Evolutionary conservation across 2,797 vertebrate species (phyloP).

Genomic region (Crax fasciolata): DNA sequence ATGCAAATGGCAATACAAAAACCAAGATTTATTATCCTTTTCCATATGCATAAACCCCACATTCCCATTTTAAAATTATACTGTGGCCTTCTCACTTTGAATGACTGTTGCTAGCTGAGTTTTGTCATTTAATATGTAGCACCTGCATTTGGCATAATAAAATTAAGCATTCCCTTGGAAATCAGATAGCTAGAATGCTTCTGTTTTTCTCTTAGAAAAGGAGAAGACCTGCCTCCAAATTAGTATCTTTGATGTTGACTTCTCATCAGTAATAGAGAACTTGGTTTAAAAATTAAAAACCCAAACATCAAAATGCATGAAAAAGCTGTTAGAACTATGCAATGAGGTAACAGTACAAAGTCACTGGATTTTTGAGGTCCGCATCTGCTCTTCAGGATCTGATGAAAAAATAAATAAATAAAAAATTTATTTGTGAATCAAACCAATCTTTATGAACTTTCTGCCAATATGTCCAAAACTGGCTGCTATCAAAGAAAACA

Average conservation of each 20-base stretch:
- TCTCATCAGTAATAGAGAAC: conserved; percentile 65
- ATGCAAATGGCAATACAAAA: conserved; percentile 58
- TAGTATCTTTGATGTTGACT: conserved; percentile 74
- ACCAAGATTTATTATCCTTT: conserved; percentile 54
- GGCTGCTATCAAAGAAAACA: conserved; percentile 12
- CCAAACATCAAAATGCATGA: conserved; percentile 66
- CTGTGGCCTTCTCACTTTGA: conserved; percentile 54
- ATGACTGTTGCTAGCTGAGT: conserved; percentile 46
- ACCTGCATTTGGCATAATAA: conserved; percentile 60
- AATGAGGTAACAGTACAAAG: conserved; percentile 32
- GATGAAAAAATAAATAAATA: neutral
- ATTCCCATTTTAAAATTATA: conserved; percentile 26
- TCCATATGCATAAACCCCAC: conserved; percentile 68
- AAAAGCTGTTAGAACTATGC: conserved; percentile 44
- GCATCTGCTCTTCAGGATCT: conserved; percentile 18
- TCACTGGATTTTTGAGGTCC: neutral
- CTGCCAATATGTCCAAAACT: neutral
- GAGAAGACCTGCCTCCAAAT: conserved; percentile 68
- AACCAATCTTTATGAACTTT: conserved; percentile 21
- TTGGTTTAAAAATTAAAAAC: conserved; percentile 77
- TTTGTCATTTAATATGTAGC: conserved; percentile 38
- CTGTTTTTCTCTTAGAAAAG: conserved; percentile 65
- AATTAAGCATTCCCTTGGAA: conserved; percentile 77
- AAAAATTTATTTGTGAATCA: neutral
- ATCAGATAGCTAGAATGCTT: conserved; percentile 61